phyloP scores from a whole-genome alignment of 2,888 invertebrate species.

The Melipona bicolor region DNA sequence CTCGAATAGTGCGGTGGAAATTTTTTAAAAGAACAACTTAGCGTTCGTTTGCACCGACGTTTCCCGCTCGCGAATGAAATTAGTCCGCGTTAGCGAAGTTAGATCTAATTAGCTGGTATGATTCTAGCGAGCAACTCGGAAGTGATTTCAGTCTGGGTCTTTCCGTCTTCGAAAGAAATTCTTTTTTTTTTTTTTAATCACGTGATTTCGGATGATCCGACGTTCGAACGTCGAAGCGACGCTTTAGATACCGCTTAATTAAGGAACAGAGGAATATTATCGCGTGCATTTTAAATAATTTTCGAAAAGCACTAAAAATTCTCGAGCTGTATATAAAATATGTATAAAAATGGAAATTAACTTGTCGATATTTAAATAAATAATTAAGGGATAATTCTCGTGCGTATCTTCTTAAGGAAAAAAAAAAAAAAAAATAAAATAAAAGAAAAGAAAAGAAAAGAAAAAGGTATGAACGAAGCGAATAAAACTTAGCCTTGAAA shows the following conservation, averaged over 20 bases:
- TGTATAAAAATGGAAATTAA: constrained; percentile 27
- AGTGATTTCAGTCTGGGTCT: neutral
- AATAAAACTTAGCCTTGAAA: constrained; percentile 10
- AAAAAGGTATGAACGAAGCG: neutral
- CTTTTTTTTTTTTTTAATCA: neutral
- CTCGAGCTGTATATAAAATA: constrained; percentile 34
- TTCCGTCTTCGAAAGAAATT: neutral
- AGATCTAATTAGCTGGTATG: neutral
- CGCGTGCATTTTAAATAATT: constrained; percentile 3
- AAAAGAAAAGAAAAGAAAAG: neutral
- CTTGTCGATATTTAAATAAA: constrained; percentile 36
- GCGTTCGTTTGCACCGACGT: constrained; percentile 1
- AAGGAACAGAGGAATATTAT: neutral
- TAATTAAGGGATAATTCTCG: constrained; percentile 7
- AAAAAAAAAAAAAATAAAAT: neutral
- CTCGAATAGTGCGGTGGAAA: constrained; percentile 46
- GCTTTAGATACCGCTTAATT: neutral
- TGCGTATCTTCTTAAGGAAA: neutral
- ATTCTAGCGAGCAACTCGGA: neutral
- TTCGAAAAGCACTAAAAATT: neutral
- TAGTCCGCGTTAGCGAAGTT: constrained; percentile 17
- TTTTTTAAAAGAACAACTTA: neutral
- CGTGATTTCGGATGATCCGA: constrained; percentile 11
- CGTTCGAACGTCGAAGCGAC: neutral
- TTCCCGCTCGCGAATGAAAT: neutral